Conservation (phyloP, 2,797 vertebrate species). For the Pachyuromys duprasi region DNA sequence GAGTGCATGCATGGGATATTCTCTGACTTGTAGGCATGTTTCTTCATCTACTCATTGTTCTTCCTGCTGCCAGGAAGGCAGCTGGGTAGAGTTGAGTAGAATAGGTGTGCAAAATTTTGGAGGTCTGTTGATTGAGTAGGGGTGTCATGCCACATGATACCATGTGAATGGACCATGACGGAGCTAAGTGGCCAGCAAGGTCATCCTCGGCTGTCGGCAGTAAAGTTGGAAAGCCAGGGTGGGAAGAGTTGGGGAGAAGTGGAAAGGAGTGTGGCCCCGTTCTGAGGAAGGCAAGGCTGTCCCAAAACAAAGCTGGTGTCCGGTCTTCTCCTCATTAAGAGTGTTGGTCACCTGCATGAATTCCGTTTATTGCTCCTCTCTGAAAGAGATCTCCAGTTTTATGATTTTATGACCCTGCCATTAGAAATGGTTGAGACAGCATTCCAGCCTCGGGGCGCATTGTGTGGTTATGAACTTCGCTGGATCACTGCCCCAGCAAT, state of each 20-base stretch:
- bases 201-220: constrained; percentile 15
- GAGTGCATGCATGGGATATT: not conserved
- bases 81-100: constrained; percentile 54
- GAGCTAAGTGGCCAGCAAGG: constrained; percentile 56
- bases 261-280: not conserved
- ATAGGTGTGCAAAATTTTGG: constrained; percentile 56
- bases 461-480: constrained; percentile 86
- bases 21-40: constrained; percentile 39
- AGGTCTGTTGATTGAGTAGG: constrained; percentile 4
- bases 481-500: constrained; percentile 86
- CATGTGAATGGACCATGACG: not conserved
- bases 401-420: constrained; percentile 86
- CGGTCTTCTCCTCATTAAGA: constrained; percentile 73
- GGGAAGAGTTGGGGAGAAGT: not conserved
- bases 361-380: constrained; percentile 76
- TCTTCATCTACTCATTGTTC: constrained; percentile 69
- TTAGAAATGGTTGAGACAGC: constrained; percentile 81
- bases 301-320: constrained; percentile 26
- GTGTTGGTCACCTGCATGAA: constrained; percentile 77
- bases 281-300: not conserved
- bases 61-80: constrained; percentile 69
- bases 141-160: constrained; percentile 43
- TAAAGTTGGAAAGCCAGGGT: constrained; percentile 32
- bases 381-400: constrained; percentile 82
- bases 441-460: constrained; percentile 86